phyloP scores from a whole-genome alignment of 2,113 vertebrate species.

The Gnathonemus echidnorhynchus region DNA sequence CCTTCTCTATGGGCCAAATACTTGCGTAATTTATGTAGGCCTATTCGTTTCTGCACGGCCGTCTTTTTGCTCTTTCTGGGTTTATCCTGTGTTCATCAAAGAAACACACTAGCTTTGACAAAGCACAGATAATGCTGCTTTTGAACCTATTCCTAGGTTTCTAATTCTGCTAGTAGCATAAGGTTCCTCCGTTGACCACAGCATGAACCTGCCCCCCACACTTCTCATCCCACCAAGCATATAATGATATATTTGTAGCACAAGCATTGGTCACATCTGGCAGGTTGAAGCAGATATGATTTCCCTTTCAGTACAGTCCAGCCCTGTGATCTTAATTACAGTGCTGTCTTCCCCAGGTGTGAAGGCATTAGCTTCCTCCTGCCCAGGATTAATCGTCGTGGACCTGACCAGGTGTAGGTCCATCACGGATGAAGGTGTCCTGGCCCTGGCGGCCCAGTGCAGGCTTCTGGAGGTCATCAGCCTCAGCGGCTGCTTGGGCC shows the following conservation, averaged over 20 bases:
- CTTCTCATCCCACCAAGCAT: not conserved
- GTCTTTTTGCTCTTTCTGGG: not conserved
- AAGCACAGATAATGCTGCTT: not conserved
- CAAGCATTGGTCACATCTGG: not conserved
- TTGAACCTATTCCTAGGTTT: not conserved
- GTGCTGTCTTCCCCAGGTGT: slow-evolving; percentile 26
- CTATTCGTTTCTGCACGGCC: not conserved
- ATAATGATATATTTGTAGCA: not conserved
- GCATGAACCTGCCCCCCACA: not conserved
- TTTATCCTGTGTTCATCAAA: not conserved
- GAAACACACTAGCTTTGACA: not conserved
- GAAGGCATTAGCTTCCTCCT: slow-evolving; percentile 28
- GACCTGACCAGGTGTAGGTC: slow-evolving; percentile 35
- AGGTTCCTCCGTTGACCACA: not conserved
- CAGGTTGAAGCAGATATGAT: not conserved
- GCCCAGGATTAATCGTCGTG: slow-evolving; percentile 31
- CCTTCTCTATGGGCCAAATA: not conserved
- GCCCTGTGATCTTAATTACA: not conserved
- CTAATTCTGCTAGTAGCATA: not conserved
- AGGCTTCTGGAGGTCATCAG: slow-evolving; percentile 33
- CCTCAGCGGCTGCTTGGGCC: slow-evolving; percentile 26
- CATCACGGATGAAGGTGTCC: slow-evolving; percentile 34
- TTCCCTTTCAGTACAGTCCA: not conserved
- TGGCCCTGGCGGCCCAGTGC: slow-evolving; percentile 32
- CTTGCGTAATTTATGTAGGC: not conserved